Base-by-base conservation (phyloP, 2,888 invertebrate genomes). In the Troides helena region DNA sequence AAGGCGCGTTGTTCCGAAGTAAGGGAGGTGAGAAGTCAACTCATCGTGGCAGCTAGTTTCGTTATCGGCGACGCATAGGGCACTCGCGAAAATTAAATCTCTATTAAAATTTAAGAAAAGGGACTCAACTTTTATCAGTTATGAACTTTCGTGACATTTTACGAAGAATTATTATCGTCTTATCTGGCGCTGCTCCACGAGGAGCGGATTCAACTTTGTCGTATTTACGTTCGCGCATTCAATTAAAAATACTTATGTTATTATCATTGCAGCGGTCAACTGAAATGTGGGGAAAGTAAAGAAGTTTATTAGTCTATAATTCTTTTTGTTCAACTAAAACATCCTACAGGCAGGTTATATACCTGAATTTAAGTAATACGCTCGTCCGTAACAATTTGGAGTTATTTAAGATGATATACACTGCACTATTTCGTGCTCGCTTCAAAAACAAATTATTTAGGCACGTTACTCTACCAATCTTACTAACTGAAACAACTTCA, bases 121-220 rank as follows among this genome's bases (percentile, higher is more conserved):
- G 87, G 86, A 83, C 85, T 79, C 79, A 89, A 91, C 86, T 91
- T 91, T 92, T 91, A 92, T 92, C 91, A 89, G 91, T 87, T 91
- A 87, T 89, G 86, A 92, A 92, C 88, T 92, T 92, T 90, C 81
- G 84, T 89, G 91, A 91, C 92, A 87, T 89, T 90, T 86, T 80
- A 81, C 85, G 86, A 87, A 89, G 92, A 92, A 88, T 90, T 91
- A 92, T 92, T 90, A 90, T 90, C 87, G 85, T 81, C 84, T 90
- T 91, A 90, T 91, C 92, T 87, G 77, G 78, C 81, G 74, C 83
- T 81, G 85, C 85, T 87, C 81, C 78, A 82, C 79, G 81, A 82
- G 83, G 80, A 85, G 83, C 77, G 81, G 84, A 85, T 84, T 82
- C 81, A 81, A 84, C 83, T 86, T 81, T 72, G 81, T 78, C 78